Evolutionary conservation across 1,140 invertebrate genomes (phyloP).

Genomic region (Harpegnathos saltator): DNA sequence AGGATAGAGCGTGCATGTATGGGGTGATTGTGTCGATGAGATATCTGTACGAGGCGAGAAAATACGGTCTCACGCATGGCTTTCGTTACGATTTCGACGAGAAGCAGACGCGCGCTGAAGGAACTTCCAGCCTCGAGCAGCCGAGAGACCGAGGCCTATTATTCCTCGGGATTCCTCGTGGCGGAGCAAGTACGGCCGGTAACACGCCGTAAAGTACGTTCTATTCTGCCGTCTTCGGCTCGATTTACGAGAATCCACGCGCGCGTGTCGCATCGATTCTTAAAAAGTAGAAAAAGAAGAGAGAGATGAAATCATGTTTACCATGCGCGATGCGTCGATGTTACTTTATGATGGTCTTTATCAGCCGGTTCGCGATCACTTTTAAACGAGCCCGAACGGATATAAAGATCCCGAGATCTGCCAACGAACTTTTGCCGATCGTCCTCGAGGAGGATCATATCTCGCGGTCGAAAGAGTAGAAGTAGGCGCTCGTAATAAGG

Average conservation of each 20-base stretch:
- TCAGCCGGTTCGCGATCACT: slow-evolving; percentile 1
- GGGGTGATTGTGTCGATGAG: slow-evolving; percentile 19
- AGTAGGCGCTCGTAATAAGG: no score
- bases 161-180: slow-evolving; percentile 7
- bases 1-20: not conserved
- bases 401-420: not conserved
- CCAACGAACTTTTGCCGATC: not conserved
- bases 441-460: no score
- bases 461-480: no score
- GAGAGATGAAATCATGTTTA: not conserved
- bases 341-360: slow-evolving; percentile 9
- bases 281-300: not conserved
- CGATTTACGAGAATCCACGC: slow-evolving; percentile 15
- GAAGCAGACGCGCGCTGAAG: slow-evolving; percentile 32
- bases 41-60: slow-evolving; percentile 25
- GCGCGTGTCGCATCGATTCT: not conserved
- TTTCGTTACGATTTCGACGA: slow-evolving; percentile 53
- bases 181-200: not conserved
- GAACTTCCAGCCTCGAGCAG: slow-evolving; percentile 9
- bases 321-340: no score
- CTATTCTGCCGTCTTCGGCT: not conserved
- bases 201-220: slow-evolving; percentile 2
- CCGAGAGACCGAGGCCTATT: not conserved
- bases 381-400: not conserved
- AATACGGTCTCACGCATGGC: slow-evolving; percentile 22